Conservation (phyloP, 2,113 vertebrate genomes). For the Heterotilapia buettikoferi region DNA sequence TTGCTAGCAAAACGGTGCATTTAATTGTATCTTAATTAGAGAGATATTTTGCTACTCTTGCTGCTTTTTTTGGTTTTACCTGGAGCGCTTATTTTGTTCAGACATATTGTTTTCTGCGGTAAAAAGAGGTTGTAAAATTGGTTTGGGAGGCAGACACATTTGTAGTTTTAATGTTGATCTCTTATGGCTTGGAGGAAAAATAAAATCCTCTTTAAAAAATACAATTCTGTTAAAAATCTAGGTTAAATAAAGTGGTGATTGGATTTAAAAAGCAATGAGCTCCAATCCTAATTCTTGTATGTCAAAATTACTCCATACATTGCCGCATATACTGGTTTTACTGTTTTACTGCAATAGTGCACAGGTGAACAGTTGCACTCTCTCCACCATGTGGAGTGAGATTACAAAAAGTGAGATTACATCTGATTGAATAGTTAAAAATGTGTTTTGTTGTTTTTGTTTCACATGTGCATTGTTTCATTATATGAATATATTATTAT, state of each 20-base stretch:
- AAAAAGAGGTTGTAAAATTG: neutral
- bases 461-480: neutral
- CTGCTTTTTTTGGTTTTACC: neutral
- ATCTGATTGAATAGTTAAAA: neutral
- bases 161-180: neutral
- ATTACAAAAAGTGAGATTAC: neutral
- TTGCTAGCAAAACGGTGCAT: neutral
- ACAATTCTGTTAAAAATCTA: neutral
- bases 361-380: neutral
- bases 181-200: neutral
- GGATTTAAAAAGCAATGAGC: neutral
- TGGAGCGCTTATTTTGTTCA: neutral
- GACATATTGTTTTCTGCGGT: neutral
- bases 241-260: neutral
- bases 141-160: neutral
- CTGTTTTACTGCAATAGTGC: neutral
- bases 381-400: neutral
- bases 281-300: neutral
- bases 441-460: neutral
- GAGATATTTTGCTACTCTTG: neutral
- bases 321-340: neutral
- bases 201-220: neutral
- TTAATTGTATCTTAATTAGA: neutral
- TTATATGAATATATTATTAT: neutral
- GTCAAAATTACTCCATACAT: neutral